phyloP scores from a whole-genome alignment of 2,113 vertebrate genomes.

The Odocoileus hemionus region DNA sequence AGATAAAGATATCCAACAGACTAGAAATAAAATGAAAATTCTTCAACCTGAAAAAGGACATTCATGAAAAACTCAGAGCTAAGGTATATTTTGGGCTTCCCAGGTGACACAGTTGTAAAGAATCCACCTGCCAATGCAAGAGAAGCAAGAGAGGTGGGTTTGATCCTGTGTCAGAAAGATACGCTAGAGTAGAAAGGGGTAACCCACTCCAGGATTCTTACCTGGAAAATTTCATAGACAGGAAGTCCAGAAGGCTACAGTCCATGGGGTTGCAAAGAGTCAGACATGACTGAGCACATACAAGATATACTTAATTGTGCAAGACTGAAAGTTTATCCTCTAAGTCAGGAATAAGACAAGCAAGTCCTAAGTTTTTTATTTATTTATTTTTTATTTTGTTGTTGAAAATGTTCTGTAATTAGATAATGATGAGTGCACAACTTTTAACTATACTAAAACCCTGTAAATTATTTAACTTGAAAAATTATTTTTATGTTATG shows the following conservation, averaged over 20 bases:
- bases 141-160: neutral
- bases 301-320: neutral
- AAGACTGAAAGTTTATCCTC: neutral
- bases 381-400: neutral
- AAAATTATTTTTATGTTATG: neutral
- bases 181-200: fast-evolving
- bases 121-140: neutral
- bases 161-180: neutral
- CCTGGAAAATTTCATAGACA: neutral
- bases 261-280: neutral
- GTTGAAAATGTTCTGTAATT: neutral
- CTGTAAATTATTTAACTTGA: neutral
- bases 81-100: neutral
- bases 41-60: neutral
- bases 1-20: neutral
- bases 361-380: neutral
- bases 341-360: neutral
- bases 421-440: neutral
- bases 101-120: neutral
- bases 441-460: neutral
- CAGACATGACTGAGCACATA: neutral
- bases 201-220: neutral
- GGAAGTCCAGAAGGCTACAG: neutral
- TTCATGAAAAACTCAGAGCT: neutral
- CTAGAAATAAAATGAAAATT: neutral